Conservation (phyloP, 1,140 invertebrate species). For the Brachionus rotundiformis region DNA sequence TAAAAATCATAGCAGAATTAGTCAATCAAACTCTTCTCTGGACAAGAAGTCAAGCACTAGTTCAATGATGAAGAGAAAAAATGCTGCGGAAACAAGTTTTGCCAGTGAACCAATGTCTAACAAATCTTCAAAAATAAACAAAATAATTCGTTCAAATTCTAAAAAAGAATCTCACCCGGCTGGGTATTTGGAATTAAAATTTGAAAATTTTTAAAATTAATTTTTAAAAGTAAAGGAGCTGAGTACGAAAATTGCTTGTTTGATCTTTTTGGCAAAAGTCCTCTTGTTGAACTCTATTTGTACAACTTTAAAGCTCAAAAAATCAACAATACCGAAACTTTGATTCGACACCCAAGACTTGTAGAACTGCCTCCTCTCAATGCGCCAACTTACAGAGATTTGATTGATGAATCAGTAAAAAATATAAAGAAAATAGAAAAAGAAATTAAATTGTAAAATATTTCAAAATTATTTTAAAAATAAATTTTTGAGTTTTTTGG, state of each 20-base stretch:
- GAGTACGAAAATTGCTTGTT: constrained; percentile 31
- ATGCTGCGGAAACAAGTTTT: background rate
- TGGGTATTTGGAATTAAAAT: background rate
- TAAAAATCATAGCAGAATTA: constrained; percentile 36
- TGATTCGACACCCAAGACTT: background rate
- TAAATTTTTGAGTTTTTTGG: background rate
- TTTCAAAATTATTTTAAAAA: background rate
- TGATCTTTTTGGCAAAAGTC: constrained; percentile 27
- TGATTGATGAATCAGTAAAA: constrained; percentile 16
- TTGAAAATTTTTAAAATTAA: background rate
- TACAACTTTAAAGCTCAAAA: background rate
- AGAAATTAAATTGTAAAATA: constrained; percentile 39
- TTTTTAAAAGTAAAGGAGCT: background rate
- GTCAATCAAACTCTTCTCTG: constrained; percentile 6
- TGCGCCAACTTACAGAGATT: constrained; percentile 25
- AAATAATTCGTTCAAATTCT: background rate
- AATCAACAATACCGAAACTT: constrained; percentile 29
- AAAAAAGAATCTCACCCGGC: constrained; percentile 26
- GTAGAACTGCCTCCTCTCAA: background rate
- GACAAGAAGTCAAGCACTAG: constrained; percentile 4
- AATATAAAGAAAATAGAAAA: constrained; percentile 36
- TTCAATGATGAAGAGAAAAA: background rate
- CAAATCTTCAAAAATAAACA: constrained; percentile 8
- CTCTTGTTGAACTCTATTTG: constrained; percentile 18
- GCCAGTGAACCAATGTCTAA: background rate